Percentiles rank a stretch among this genome's conserved stretches.
Evolutionary conservation across 2,888 invertebrate species (phyloP).

Genomic region (Netelia virgata): DNA sequence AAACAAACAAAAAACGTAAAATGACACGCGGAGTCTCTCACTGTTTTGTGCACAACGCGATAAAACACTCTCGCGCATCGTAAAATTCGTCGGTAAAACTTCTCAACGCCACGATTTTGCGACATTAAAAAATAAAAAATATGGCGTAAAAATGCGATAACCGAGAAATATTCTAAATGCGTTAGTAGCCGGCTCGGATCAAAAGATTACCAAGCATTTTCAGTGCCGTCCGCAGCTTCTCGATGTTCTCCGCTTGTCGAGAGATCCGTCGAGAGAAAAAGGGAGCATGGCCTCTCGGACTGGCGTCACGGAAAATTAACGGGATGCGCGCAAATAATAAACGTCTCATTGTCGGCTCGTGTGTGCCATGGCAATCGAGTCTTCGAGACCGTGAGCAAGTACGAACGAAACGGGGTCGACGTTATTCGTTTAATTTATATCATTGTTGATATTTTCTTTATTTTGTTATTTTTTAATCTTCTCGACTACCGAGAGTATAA

Average conservation of each 20-base stretch:
- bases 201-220: background rate
- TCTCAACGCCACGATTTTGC: background rate
- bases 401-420: background rate
- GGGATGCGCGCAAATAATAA: background rate
- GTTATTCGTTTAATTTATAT: background rate
- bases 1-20: slow-evolving; percentile 6
- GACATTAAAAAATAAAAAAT: background rate
- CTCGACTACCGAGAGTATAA: background rate
- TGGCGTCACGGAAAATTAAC: slow-evolving; percentile 4
- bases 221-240: background rate
- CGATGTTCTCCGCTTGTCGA: background rate
- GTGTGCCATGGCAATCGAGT: background rate
- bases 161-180: slow-evolving; percentile 1
- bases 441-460: background rate
- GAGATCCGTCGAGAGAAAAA: background rate
- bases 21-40: background rate
- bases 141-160: background rate
- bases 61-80: slow-evolving; percentile 2
- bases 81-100: slow-evolving; percentile 2
- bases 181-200: background rate
- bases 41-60: background rate
- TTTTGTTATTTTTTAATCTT: background rate
- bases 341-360: background rate
- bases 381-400: background rate
- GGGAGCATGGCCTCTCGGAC: background rate